phyloP scores from a whole-genome alignment of 23 tunicate species.

The Halocynthia aurantium region DNA sequence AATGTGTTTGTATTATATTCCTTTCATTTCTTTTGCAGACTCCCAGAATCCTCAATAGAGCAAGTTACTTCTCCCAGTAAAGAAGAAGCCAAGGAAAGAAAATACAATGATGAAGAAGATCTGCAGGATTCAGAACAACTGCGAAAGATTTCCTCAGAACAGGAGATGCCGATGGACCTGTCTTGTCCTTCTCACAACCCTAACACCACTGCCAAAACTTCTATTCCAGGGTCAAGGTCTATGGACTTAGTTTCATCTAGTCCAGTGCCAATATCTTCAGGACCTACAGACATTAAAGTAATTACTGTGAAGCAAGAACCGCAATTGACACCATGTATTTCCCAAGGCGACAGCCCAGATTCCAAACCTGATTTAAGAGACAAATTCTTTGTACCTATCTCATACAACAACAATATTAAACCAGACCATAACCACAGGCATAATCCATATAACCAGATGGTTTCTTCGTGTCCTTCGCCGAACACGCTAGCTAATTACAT shows the following conservation, averaged over 20 bases:
- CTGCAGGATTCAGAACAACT: too few species aligned
- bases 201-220: background rate
- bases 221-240: background rate
- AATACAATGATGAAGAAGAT: too few species aligned
- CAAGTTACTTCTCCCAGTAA: too few species aligned
- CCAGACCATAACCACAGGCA: background rate
- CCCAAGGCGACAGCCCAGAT: conserved; percentile 13
- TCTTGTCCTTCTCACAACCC: conserved; percentile 24
- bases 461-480: conserved; percentile 21
- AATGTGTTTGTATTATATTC: too few species aligned
- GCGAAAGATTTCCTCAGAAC: conserved; percentile 5
- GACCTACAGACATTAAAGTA: background rate
- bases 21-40: too few species aligned
- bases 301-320: conserved; percentile 1
- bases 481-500: conserved; percentile 17
- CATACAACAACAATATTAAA: background rate
- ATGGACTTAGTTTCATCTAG: too few species aligned
- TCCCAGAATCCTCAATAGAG: too few species aligned
- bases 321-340: background rate
- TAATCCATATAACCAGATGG: conserved; percentile 9
- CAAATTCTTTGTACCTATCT: conserved; percentile 13
- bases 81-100: too few species aligned
- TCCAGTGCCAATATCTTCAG: background rate
- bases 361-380: background rate
- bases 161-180: conserved; percentile 58